Evolutionary conservation across 2,113 vertebrate genomes (phyloP).

Genomic region (Mystacornis crossleyi): DNA sequence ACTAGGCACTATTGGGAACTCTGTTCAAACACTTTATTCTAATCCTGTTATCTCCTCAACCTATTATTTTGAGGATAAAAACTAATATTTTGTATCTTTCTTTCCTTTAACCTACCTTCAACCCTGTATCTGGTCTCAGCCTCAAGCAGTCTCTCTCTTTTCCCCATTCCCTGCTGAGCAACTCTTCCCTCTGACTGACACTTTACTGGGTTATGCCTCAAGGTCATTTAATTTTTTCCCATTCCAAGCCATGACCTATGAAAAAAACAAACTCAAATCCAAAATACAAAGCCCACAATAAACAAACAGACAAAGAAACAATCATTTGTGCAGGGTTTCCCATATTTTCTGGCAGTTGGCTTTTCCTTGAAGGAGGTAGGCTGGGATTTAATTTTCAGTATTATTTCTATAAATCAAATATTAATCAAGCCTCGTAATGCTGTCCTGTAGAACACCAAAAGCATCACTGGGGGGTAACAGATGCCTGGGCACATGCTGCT

Average conservation of each 20-base stretch:
- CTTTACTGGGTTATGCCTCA: background rate
- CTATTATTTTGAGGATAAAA: background rate
- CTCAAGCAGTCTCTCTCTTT: background rate
- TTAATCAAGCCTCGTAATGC: background rate
- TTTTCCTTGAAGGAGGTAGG: background rate
- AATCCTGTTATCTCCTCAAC: background rate
- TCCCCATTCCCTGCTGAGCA: background rate
- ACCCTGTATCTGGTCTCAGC: background rate
- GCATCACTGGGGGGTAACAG: background rate
- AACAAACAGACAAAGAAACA: background rate
- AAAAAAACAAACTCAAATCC: background rate
- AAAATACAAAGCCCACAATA: background rate
- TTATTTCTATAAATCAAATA: constrained; percentile 56
- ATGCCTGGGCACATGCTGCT: background rate
- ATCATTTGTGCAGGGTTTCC: background rate
- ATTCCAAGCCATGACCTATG: background rate
- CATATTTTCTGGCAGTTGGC: background rate
- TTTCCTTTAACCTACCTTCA: background rate
- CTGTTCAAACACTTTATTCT: background rate
- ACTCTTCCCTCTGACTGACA: background rate
- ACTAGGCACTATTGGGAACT: background rate
- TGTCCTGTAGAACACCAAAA: background rate
- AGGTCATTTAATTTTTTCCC: background rate
- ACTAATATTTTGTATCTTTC: background rate
- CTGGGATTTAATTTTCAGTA: constrained; percentile 24